These are phyloP conservation scores for Lobophora halterata DNA, from an alignment of 2,888 invertebrate genomes.

Conservation along the genomic window DNA sequence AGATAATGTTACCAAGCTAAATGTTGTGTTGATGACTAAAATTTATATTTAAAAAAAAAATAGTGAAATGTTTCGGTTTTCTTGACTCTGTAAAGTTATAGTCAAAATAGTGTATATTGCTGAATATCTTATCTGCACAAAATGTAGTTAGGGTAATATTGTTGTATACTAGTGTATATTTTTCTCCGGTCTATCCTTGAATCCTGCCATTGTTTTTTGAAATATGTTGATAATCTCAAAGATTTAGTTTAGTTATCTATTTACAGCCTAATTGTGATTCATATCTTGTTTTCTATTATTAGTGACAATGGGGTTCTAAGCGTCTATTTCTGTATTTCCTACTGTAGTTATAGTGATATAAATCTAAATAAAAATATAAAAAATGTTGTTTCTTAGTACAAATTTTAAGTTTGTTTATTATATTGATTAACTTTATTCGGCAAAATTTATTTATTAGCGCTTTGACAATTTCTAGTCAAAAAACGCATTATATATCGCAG, in stretches of 20 bases:
- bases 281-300: constrained; percentile 7
- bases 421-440: too few species aligned
- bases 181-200: constrained; percentile 26
- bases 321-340: background rate
- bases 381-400: constrained; percentile 8
- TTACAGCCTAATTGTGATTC: constrained; percentile 3
- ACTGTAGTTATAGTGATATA: too few species aligned
- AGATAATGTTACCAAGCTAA: constrained; percentile 29
- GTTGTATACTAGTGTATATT: constrained; percentile 21
- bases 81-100: constrained; percentile 24
- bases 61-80: constrained; percentile 22
- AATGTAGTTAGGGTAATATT: constrained; percentile 26
- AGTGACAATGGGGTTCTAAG: too few species aligned
- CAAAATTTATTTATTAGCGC: constrained; percentile 17
- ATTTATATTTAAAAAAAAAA: constrained; percentile 26
- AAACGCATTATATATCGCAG: constrained; percentile 35
- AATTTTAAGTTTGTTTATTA: constrained; percentile 22
- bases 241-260: constrained; percentile 18
- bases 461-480: constrained; percentile 39
- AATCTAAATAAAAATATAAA: constrained; percentile 14
- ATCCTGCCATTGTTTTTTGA: constrained; percentile 37
- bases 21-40: constrained; percentile 22
- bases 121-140: constrained; percentile 32
- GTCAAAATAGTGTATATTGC: constrained; percentile 28
- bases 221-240: constrained; percentile 20